Evolutionary conservation across 2,113 vertebrate genomes (phyloP), one percentile per base, ranked within the genome.

Genomic region (Vireo altiloquus): DNA sequence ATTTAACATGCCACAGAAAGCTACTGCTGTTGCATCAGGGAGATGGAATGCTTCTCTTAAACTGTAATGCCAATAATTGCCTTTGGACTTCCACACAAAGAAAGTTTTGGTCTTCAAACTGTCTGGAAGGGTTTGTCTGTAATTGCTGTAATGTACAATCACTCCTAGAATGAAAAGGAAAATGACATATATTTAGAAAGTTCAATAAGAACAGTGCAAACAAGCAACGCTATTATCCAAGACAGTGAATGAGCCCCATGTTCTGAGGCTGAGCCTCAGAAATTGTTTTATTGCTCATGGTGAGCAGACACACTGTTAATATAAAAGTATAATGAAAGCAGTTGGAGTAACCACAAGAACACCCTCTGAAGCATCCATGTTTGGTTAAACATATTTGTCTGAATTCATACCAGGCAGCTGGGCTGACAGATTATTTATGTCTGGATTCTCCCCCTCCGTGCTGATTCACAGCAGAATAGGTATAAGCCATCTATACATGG

Each of bases 11-110:
- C 92, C 97, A 96, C 95, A 94, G 96, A 97, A 97, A 95, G 96
- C 97, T 98, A 96, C 97, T 98, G 94, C 96, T 97, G 95, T 97
- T 98, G 97, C 96, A 97, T 97, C 97, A 97, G 96, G 95, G 97
- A 97, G 97, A 95, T 96, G 97, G 94, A 97, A 98, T 98, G 97
- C 94, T 97, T 97, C 97, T 95, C 91, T 95, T 92, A 96, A 96
- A 95, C 93, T 95, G 52, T 91, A 96, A 93, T 92, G 97, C 95
- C 96, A 98, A 97, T 97, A 97, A 97, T 97, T 97, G 92, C 97
- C 94, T 96, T 97, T 96, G 89, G 96, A 96, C 92, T 95, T 97
- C 78, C 70, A 97, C 92, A 97, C 96, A 97, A 96, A 97, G 97
- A 94, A 97, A 89, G 96, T 97, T 97, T 96, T 96, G 94, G 96